Evolutionary conservation across 2,888 invertebrate genomes (phyloP).

Genomic region (Xestobium rufovillosum): DNA sequence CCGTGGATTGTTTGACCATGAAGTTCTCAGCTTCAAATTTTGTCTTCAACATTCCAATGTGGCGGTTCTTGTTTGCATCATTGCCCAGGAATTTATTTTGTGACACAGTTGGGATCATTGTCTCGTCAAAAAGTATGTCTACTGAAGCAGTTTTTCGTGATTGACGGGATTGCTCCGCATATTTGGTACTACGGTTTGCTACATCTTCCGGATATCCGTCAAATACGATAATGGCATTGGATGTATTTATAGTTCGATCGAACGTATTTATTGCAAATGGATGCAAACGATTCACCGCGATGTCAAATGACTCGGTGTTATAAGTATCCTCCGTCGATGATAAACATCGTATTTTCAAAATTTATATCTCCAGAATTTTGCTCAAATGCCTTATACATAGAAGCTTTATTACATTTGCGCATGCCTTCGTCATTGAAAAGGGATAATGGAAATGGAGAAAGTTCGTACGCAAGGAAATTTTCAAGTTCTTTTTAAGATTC

Average conservation of each 20-base stretch:
- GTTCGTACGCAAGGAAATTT: constrained; percentile 18
- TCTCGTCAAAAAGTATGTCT: too few species aligned
- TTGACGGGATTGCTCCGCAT: constrained; percentile 16
- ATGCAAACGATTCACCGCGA: constrained; percentile 11
- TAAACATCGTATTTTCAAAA: too few species aligned
- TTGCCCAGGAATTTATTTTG: too few species aligned
- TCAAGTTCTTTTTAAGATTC: constrained; percentile 22
- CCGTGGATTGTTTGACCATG: too few species aligned
- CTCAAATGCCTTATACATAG: too few species aligned
- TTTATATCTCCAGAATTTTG: too few species aligned
- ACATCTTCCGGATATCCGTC: too few species aligned
- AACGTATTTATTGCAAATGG: constrained; percentile 10
- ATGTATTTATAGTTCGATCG: constrained; percentile 8
- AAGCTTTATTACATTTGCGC: constrained; percentile 17
- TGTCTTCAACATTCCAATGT: too few species aligned
- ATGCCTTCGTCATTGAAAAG: constrained; percentile 19
- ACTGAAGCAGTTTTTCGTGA: too few species aligned
- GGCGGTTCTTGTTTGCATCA: too few species aligned
- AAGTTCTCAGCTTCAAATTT: too few species aligned
- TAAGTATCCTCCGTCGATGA: constrained; percentile 14
- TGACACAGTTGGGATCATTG: too few species aligned
- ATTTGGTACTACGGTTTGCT: constrained; percentile 16
- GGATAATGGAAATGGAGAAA: constrained; percentile 19
- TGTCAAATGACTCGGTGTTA: constrained; percentile 13
- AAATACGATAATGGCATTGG: constrained; percentile 9